A percentile compares a stretch with the other conserved stretches of the same genome.
These are phyloP conservation scores for Drosophila seguyi DNA, from an alignment of 1,140 invertebrate species.

Conservation along the genomic window DNA sequence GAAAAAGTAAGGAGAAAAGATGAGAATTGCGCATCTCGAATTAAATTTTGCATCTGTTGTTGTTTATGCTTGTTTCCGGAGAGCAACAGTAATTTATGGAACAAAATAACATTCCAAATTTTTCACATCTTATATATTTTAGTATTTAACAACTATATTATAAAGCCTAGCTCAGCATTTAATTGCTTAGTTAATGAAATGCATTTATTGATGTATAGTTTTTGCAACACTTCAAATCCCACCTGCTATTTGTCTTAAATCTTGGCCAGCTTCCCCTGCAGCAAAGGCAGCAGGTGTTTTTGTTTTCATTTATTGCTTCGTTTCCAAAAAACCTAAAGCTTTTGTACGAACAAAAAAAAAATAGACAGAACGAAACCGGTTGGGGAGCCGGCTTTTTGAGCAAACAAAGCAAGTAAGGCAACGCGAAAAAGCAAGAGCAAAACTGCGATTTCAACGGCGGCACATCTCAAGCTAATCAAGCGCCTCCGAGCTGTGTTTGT, in stretches of 20 bases:
- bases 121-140: no score
- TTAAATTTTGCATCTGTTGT: conserved; percentile 58
- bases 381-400: conserved; percentile 35
- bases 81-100: neutral
- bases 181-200: neutral
- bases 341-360: conserved; percentile 13
- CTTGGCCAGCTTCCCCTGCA: conserved; percentile 19
- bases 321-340: conserved; percentile 33
- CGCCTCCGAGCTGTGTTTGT: conserved; percentile 21
- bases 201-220: conserved; percentile 5
- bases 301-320: conserved; percentile 26
- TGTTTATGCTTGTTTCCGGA: neutral
- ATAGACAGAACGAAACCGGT: conserved; percentile 40
- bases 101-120: neutral
- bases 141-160: neutral
- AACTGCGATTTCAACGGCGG: conserved; percentile 25
- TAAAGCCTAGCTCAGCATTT: neutral
- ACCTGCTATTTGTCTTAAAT: conserved; percentile 26
- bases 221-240: conserved; percentile 9
- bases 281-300: conserved; percentile 45
- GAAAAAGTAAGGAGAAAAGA: conserved; percentile 5
- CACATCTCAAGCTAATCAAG: conserved; percentile 41
- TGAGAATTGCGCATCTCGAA: conserved; percentile 30
- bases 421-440: conserved; percentile 10
- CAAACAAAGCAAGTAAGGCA: conserved; percentile 38